A percentile compares a stretch with the other conserved stretches of the same genome.
phyloP scores from a whole-genome alignment of 2,797 vertebrate species.

The Peromyscus melanophrys region DNA sequence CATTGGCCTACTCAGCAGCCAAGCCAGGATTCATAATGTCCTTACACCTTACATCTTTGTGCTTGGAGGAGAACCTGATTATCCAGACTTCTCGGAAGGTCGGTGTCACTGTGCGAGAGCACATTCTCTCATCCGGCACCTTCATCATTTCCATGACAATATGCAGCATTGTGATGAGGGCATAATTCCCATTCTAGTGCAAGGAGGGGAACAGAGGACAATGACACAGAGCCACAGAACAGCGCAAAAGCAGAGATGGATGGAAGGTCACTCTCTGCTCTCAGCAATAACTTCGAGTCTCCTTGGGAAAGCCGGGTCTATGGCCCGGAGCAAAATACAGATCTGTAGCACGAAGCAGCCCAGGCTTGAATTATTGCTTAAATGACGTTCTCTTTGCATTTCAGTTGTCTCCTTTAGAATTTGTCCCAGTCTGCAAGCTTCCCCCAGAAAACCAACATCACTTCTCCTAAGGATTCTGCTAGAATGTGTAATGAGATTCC shows the following conservation, averaged over 20 bases:
- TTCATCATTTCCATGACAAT: constrained; percentile 5
- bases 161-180: neutral
- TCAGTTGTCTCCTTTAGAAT: constrained; percentile 35
- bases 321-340: neutral
- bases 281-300: neutral
- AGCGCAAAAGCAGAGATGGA: neutral
- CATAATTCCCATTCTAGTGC: neutral
- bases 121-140: neutral
- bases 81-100: neutral
- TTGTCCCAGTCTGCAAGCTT: neutral
- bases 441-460: neutral
- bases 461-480: neutral
- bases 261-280: neutral
- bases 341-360: neutral
- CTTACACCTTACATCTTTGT: neutral
- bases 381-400: neutral
- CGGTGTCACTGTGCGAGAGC: accelerated
- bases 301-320: neutral
- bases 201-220: neutral
- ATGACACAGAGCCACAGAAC: neutral
- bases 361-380: neutral
- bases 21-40: neutral
- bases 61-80: neutral
- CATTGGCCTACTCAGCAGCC: too few relatives aligned
- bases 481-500: constrained; percentile 5